Evolutionary conservation across 2,113 vertebrate species (phyloP).

Genomic region (Cochlearius cochlearius): DNA sequence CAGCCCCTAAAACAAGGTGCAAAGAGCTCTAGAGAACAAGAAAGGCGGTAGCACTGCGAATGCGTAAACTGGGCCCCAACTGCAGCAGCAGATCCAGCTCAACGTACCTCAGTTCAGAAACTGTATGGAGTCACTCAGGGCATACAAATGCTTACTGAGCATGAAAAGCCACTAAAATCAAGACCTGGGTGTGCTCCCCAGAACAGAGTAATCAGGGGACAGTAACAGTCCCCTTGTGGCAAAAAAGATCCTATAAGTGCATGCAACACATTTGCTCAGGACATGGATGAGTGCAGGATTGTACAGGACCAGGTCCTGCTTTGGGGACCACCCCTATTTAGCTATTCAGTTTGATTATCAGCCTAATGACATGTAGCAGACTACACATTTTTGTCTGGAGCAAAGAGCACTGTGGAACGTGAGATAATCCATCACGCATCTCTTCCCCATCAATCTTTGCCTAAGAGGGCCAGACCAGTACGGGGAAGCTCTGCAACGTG

Average conservation of each 20-base stretch:
- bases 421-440: rapidly evolving
- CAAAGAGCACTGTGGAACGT: not conserved
- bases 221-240: not conserved
- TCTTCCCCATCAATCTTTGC: not conserved
- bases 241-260: not conserved
- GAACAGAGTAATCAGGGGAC: not conserved
- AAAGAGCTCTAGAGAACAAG: not conserved
- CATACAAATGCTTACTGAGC: not conserved
- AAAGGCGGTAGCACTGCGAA: not conserved
- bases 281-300: not conserved
- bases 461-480: not conserved
- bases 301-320: not conserved
- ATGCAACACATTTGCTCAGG: not conserved
- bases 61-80: not conserved
- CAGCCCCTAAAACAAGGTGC: not conserved
- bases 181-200: not conserved
- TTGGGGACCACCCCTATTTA: not conserved
- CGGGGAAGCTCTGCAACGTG: not conserved
- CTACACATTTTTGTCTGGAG: not conserved
- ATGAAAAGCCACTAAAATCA: not conserved
- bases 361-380: not conserved
- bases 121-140: not conserved
- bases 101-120: not conserved
- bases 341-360: not conserved
- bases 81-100: not conserved